Conservation (phyloP, 2,113 vertebrate species). For the Bambusicola thoracicus region DNA sequence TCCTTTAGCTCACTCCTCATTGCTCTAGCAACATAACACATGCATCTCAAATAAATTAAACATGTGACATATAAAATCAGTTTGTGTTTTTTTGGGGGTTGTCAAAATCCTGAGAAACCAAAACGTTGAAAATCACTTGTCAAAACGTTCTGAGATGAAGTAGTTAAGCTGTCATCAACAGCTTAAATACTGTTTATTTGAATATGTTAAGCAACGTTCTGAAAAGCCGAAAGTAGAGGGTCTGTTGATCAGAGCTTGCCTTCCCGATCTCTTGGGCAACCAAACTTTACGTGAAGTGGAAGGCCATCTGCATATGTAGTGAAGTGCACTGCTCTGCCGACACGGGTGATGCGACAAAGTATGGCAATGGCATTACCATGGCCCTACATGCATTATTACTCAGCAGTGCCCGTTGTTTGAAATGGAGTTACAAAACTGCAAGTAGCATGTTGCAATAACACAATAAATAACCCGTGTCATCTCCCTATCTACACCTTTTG, state of each 20-base stretch:
- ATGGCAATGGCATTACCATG: slow-evolving; percentile 23
- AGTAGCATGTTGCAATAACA: slow-evolving; percentile 67
- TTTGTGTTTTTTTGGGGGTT: slow-evolving; percentile 4
- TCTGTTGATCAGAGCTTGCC: slow-evolving; percentile 11
- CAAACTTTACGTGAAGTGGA: not conserved
- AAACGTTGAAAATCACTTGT: slow-evolving; percentile 51
- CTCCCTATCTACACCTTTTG: slow-evolving; percentile 64
- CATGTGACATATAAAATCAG: slow-evolving; percentile 42
- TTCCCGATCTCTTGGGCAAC: not conserved
- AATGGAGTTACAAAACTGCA: slow-evolving; percentile 47
- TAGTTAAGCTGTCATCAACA: slow-evolving; percentile 62
- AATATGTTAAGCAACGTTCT: slow-evolving; percentile 50
- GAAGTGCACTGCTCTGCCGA: not conserved
- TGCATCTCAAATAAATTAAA: slow-evolving; percentile 59
- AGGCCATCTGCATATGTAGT: not conserved
- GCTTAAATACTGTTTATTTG: slow-evolving; percentile 62
- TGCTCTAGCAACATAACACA: slow-evolving; percentile 28
- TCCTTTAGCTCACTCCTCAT: not conserved
- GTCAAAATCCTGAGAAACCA: slow-evolving; percentile 53
- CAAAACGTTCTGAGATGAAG: slow-evolving; percentile 60
- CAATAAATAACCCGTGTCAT: slow-evolving; percentile 72
- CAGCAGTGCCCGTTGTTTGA: slow-evolving; percentile 28
- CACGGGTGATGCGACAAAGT: not conserved
- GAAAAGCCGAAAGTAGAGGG: not conserved
- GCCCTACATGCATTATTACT: slow-evolving; percentile 46